Base-by-base conservation (phyloP, 1,140 invertebrate genomes). In the Leptinotarsa texana region DNA sequence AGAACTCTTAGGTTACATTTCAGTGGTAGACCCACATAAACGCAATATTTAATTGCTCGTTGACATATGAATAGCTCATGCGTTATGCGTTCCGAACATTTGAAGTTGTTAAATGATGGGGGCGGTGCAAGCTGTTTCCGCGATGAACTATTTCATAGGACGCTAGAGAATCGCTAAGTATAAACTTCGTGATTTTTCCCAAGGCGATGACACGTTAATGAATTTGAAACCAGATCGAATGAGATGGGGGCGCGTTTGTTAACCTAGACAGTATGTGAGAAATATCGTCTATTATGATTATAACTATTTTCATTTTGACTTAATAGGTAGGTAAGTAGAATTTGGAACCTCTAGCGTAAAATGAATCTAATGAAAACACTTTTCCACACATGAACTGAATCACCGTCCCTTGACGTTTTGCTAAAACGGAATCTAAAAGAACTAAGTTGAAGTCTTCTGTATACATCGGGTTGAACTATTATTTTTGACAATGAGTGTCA, bases 51-150 rank as follows among this genome's bases (percentile, higher is more conserved):
- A 67, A 67, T 67, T 22, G 15, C 42, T 24, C 65, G 65, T 67
- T 67, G 65, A 67, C 65, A 67, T 24, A 33, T 67, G 22, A 27
- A 67, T 67, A 27, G 65, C 63, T 21, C n/a, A 63, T 42, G 33
- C 33, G 33, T 42, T 42, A 42, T 42, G 33, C 17, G 51, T 57
- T 57, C 51, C 15, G 51, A 67, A 67, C 65, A 67, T 67, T 67
- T 67, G 65, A 67, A 67, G 65, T 67, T 67, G 65, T 67, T 67
- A 67, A 67, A 67, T 67, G 65, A 67, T 42, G 65, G 65, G 65
- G 65, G 65, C 65, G 65, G 65, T 67, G 65, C 65, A 42, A 24
- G 65, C 65, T 24, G 65, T 67, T 67, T 67, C 65, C 65, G 65
- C 24, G 27, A 22, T n/a, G 18, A 17, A 67, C 65, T 67, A 42